Base-by-base conservation (phyloP, 2,113 vertebrate genomes). In the Symphodus melops region DNA sequence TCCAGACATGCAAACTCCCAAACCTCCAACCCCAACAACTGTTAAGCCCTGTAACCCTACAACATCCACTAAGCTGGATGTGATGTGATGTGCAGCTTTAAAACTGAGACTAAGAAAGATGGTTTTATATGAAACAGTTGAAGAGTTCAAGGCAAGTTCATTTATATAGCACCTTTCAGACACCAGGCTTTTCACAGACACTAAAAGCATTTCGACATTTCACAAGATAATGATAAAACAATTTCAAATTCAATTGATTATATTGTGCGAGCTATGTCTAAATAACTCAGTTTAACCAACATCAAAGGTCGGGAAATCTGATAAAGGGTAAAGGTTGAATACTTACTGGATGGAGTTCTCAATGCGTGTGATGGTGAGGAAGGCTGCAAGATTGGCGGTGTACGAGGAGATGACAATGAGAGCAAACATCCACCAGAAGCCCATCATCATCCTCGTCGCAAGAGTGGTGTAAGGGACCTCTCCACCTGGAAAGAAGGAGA, bases 331-430 rank as follows among this genome's bases (percentile, higher is more conserved):
- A 0, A 14, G 12, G 11, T 12, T 14, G 11, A 21, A 56, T 57
- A 97, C 98, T 98, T 95, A 99, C 98, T 98, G 97, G 88, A 99
- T 99, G 82, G 98, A 98, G 93, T 95, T 99, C 92, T 98, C 97
- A 48, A 99, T 99, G 80, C 97, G 96, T 7, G 96, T 96, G 90
- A 99, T 96, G 83, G 98, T 99, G 87, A 99, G 97, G 87, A 99
- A 99, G 77, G 98, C 98, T 19, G 98, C 98, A n/a, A 99, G 95
- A 86, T 99, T 99, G 71, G 98, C 98, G 0, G 98, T 99, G 78
- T 99, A 99, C 14, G 98, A 99, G 28, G 98, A 99, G 91, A 99
- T 98, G 87, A 99, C 98, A 66, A 99, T 98, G 77, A 99, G 91
- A 70, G 98, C 97, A 84, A 99, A 99, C 56, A 99, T 95, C 98